Conservation (phyloP, 2,888 invertebrate genomes). For the Gonocerus acuteangulatus region DNA sequence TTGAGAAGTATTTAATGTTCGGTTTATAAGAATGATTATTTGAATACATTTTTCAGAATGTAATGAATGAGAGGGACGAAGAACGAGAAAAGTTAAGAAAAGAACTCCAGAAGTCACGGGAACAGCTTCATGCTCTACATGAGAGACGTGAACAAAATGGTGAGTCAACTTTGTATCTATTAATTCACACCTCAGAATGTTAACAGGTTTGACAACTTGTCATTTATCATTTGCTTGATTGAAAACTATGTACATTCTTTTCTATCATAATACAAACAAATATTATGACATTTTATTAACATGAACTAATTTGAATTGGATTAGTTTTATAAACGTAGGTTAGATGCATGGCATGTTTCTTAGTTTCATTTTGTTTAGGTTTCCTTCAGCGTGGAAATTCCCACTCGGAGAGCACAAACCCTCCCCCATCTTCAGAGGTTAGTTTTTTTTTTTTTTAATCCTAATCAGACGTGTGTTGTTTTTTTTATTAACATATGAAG, state of each 20-base stretch:
- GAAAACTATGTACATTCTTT: background rate
- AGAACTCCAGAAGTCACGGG: conserved; percentile 63
- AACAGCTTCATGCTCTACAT: conserved; percentile 56
- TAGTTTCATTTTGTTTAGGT: conserved; percentile 7
- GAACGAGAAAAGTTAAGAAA: conserved; percentile 64
- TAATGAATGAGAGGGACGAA: conserved; percentile 65
- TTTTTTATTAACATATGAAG: background rate
- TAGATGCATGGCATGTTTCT: conserved; percentile 1
- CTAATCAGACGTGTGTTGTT: background rate
- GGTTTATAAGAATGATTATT: no score
- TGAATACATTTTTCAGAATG: no score
- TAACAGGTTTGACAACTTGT: background rate
- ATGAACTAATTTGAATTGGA: background rate
- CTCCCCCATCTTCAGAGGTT: conserved; percentile 24
- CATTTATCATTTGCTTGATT: background rate
- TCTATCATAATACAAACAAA: no score
- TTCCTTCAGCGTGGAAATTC: conserved; percentile 16
- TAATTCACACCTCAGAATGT: background rate
- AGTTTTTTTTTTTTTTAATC: background rate
- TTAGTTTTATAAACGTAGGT: background rate
- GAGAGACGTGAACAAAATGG: conserved; percentile 39
- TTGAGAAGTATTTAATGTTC: no score
- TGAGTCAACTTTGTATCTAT: background rate
- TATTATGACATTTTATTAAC: background rate
- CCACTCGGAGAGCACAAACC: background rate